These are phyloP conservation scores for Aplocera efformata DNA, from an alignment of 2,888 invertebrate species.

Conservation along the genomic window DNA sequence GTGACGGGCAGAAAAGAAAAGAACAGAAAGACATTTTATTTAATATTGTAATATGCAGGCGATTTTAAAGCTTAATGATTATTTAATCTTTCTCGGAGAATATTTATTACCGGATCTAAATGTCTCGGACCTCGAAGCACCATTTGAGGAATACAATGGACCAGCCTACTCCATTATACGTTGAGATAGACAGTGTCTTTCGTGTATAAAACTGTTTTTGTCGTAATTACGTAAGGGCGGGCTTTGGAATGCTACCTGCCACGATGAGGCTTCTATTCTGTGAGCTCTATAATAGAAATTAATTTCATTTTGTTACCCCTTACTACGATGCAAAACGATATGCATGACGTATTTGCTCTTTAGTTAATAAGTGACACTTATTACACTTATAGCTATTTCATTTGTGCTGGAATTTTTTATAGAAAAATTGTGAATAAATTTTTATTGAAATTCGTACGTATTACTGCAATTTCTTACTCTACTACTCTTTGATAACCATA, in stretches of 20 bases:
- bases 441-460: no score
- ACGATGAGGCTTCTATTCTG: slow-evolving; percentile 31
- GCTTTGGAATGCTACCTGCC: slow-evolving; percentile 57
- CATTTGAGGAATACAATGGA: slow-evolving; percentile 34
- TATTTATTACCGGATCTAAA: slow-evolving; percentile 16
- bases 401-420: slow-evolving; percentile 4
- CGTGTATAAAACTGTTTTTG: slow-evolving; percentile 46
- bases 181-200: slow-evolving; percentile 45
- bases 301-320: slow-evolving; percentile 5
- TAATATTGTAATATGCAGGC: no score
- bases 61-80: no score
- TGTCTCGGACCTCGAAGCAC: slow-evolving; percentile 13
- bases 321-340: slow-evolving; percentile 1
- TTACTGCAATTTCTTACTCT: no score
- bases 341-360: no score
- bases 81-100: slow-evolving; percentile 17
- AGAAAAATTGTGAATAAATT: no score
- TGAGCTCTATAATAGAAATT: slow-evolving; percentile 39
- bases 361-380: no score
- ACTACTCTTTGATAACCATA: no score
- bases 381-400: no score
- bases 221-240: slow-evolving; percentile 44
- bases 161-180: slow-evolving; percentile 29
- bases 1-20: no score
- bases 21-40: no score